phyloP scores from a whole-genome alignment of 2,113 vertebrate genomes.

The Xerus inauris region DNA sequence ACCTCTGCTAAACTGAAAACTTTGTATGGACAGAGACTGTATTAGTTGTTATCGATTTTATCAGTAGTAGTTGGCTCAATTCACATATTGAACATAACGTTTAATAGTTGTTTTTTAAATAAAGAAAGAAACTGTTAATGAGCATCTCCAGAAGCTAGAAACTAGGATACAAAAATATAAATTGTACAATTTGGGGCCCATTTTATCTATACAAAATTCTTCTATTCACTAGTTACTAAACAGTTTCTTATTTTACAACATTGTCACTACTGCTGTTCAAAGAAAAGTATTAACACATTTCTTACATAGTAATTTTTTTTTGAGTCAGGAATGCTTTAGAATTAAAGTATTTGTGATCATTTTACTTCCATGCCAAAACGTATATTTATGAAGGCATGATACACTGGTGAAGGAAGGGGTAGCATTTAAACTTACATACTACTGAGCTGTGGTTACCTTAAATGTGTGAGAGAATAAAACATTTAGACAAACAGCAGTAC shows the following conservation, averaged over 20 bases:
- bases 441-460: not conserved
- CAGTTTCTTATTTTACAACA: conserved; percentile 10
- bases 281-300: conserved; percentile 21
- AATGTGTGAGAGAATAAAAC: conserved; percentile 52
- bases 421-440: not conserved
- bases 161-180: conserved; percentile 7
- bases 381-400: not conserved
- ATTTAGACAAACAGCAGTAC: not conserved
- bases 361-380: not conserved
- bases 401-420: not conserved
- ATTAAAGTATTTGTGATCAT: conserved; percentile 38
- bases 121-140: conserved; percentile 1
- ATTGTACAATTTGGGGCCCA: not conserved
- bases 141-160: not conserved
- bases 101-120: conserved; percentile 7
- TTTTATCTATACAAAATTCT: conserved; percentile 13
- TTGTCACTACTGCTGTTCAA: conserved; percentile 15
- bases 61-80: not conserved
- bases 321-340: not conserved
- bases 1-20: conserved; percentile 17
- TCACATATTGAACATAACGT: not conserved
- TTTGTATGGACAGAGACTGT: not conserved
- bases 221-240: conserved; percentile 39
- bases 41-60: conserved; percentile 1
- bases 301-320: not conserved